A percentile compares a stretch with the other conserved stretches of the same genome.
Conservation (phyloP, 2,113 vertebrate species). For the Pseudorhombus dupliciocellatus region DNA sequence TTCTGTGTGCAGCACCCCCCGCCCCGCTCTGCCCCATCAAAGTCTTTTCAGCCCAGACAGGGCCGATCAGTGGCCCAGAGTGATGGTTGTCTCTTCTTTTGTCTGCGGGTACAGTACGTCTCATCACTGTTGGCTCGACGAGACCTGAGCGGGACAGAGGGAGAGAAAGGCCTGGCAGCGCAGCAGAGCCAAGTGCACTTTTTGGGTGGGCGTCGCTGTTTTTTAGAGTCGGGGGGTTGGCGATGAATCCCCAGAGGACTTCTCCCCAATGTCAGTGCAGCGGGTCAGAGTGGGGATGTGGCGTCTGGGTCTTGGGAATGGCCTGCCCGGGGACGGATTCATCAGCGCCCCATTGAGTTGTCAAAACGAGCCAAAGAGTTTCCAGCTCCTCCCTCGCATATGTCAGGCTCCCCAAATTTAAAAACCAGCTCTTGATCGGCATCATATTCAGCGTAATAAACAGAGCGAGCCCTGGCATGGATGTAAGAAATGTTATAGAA, state of each 20-base stretch:
- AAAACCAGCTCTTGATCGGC: constrained; percentile 14
- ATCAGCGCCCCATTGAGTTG: constrained; percentile 76
- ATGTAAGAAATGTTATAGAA: constrained; percentile 20
- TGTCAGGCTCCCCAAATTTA: constrained; percentile 58
- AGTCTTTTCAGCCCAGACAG: constrained; percentile 82
- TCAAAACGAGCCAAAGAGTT: constrained; percentile 58
- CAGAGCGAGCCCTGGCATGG: constrained; percentile 7
- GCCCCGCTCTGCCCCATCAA: constrained; percentile 71
- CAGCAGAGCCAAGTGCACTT: constrained; percentile 67
- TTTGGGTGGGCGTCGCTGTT: constrained; percentile 75
- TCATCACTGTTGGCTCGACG: constrained; percentile 75
- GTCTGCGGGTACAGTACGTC: constrained; percentile 79
- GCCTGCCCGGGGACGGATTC: constrained; percentile 69
- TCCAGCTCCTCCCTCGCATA: constrained; percentile 72
- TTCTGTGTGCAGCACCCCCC: constrained; percentile 71
- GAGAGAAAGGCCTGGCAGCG: constrained; percentile 59
- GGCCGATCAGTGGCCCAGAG: constrained; percentile 77
- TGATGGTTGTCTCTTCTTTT: constrained; percentile 84
- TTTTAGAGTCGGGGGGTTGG: constrained; percentile 21
- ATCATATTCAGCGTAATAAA: constrained; percentile 17
- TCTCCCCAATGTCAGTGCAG: constrained; percentile 68
- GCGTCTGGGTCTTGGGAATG: constrained; percentile 76
- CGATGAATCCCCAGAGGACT: constrained; percentile 62
- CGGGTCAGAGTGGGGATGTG: constrained; percentile 71
- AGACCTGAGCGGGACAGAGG: constrained; percentile 70